phyloP scores from a whole-genome alignment of 2,888 invertebrate genomes.

The Xylocampa areola region DNA sequence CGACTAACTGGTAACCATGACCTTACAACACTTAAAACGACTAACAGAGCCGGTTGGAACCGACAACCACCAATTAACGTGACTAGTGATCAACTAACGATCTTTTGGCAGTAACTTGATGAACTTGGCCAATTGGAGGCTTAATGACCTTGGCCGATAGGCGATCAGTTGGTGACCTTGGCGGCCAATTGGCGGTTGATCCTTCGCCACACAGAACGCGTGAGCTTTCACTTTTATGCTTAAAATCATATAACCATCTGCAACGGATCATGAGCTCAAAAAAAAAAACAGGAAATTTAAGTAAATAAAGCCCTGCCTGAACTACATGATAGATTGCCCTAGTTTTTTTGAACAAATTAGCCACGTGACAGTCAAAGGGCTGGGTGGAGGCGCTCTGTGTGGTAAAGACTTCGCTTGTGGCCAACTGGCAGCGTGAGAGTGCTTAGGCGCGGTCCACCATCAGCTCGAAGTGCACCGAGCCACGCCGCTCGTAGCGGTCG shows the following conservation, averaged over 20 bases:
- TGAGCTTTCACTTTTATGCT: conserved; percentile 26
- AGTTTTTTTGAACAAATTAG: conserved; percentile 10
- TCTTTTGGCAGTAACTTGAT: conserved; percentile 68
- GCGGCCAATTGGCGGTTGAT: conserved; percentile 58
- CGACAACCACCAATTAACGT: conserved; percentile 63
- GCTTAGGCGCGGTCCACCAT: conserved; percentile 93
- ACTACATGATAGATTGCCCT: conserved; percentile 14
- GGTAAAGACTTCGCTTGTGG: conserved; percentile 33
- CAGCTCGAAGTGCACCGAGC: conserved; percentile 98
- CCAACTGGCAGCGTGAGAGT: conserved; percentile 50
- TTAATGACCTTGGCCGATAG: conserved; percentile 46
- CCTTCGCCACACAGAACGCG: conserved; percentile 30
- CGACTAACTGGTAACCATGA: conserved; percentile 57
- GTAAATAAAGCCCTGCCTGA: too few species aligned
- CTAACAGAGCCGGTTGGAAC: conserved; percentile 53
- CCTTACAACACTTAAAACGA: conserved; percentile 60
- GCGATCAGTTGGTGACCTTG: conserved; percentile 62
- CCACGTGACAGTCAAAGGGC: conserved; percentile 1
- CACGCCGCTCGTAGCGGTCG: conserved; percentile 96
- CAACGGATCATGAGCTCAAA: conserved; percentile 9
- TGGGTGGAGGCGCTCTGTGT: conserved; percentile 18
- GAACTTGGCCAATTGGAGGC: conserved; percentile 60
- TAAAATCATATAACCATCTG: background rate
- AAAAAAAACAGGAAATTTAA: conserved; percentile 3
- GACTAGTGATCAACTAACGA: conserved; percentile 65